Conservation (phyloP, 1,140 invertebrate genomes). For the Sinella curviseta region DNA sequence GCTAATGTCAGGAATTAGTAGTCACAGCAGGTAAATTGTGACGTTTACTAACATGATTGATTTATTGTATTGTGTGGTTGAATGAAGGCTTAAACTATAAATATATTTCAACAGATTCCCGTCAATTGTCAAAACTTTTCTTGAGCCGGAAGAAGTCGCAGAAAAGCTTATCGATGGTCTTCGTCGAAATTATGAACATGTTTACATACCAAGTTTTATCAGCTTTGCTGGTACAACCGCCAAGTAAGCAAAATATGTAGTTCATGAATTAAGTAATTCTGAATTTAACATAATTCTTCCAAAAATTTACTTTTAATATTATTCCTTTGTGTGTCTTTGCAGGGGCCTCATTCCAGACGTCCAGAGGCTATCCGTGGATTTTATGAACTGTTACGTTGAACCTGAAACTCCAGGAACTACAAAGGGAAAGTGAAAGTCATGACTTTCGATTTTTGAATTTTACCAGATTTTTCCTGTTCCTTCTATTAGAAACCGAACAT, state of each 20-base stretch:
- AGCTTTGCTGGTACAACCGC: conserved; percentile 25
- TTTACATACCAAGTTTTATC: conserved; percentile 14
- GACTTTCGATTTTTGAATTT: no score
- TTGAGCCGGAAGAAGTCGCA: conserved; percentile 38
- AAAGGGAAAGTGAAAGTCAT: no score
- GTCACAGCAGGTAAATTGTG: conserved; percentile 24
- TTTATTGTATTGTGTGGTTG: not conserved
- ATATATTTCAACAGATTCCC: conserved; percentile 28
- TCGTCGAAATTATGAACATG: conserved; percentile 29
- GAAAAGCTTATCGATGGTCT: conserved; percentile 39
- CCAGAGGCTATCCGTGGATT: conserved; percentile 22
- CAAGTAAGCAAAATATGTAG: conserved; percentile 12
- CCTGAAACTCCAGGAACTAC: conserved; percentile 21
- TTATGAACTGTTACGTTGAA: conserved; percentile 37
- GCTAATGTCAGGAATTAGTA: conserved; percentile 67
- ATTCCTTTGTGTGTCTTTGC: conserved; percentile 22
- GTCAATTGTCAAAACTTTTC: not conserved
- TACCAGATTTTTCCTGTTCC: no score
- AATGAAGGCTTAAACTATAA: not conserved
- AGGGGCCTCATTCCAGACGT: conserved; percentile 33
- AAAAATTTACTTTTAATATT: not conserved
- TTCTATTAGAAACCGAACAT: no score
- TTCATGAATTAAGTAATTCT: no score
- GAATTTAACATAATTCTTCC: no score
- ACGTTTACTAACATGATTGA: not conserved